Conservation (phyloP, 2,113 vertebrate species). For the Centropus unirufus region DNA sequence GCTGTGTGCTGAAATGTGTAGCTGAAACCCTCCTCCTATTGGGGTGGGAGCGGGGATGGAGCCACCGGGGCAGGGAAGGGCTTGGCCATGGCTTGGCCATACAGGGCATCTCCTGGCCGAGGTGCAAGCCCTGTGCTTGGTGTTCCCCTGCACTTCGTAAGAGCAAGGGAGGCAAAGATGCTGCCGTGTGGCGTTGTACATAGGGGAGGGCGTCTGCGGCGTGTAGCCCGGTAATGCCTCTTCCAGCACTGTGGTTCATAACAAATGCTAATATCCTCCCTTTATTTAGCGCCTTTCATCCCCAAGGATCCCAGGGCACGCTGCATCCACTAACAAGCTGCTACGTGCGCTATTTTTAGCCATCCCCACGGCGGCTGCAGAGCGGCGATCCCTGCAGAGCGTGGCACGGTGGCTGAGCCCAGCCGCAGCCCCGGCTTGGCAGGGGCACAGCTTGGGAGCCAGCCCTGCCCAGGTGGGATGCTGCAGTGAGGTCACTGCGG, state of each 20-base stretch:
- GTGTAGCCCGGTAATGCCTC: neutral
- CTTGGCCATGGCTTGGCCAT: rapidly evolving
- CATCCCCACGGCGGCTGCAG: neutral
- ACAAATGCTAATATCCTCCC: neutral
- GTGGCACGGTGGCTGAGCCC: neutral
- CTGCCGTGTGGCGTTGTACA: neutral
- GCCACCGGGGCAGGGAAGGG: rapidly evolving
- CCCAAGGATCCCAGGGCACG: neutral
- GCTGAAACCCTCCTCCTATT: neutral
- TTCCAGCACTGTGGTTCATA: rapidly evolving
- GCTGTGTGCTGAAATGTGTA: neutral
- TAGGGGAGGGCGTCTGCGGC: neutral
- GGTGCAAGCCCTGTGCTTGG: rapidly evolving
- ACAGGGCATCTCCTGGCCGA: neutral
- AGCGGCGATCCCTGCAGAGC: neutral
- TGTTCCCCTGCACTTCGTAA: rapidly evolving
- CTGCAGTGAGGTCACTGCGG: neutral
- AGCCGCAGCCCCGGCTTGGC: neutral
- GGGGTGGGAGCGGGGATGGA: neutral
- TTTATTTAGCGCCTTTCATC: slow-evolving; percentile 25
- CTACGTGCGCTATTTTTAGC: neutral
- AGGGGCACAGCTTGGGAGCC: neutral
- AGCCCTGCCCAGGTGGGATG: neutral
- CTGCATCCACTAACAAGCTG: neutral
- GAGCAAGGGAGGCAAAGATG: neutral